These are phyloP conservation scores for Seriola aureovittata DNA, from an alignment of 2,113 vertebrate genomes.

Conservation along the genomic window DNA sequence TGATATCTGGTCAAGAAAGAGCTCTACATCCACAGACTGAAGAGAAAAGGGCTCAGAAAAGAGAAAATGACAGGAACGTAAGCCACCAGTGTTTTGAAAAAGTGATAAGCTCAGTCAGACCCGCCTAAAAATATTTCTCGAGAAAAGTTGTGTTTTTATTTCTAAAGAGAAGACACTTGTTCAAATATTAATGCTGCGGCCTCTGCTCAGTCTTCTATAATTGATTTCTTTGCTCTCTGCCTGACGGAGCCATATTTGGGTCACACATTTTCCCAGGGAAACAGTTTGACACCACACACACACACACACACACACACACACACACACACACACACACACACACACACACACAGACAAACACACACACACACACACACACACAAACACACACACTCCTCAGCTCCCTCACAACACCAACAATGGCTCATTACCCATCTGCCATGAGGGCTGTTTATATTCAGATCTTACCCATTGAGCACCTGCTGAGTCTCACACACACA, in stretches of 20 bases:
- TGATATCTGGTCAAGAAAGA: conserved; percentile 16
- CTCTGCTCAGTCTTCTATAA: conserved; percentile 72
- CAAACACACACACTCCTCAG: conserved; percentile 1
- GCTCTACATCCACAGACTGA: background rate
- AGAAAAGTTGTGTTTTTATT: conserved; percentile 65
- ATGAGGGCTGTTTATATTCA: conserved; percentile 64
- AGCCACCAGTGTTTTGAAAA: conserved; percentile 29
- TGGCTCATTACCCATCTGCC: conserved; percentile 74
- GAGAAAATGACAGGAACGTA: background rate
- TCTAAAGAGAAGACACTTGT: conserved; percentile 63
- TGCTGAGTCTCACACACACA: conserved; percentile 57
- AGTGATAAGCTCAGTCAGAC: conserved; percentile 29
- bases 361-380: conserved; percentile 13
- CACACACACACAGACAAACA: conserved; percentile 22
- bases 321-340: conserved; percentile 8
- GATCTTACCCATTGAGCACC: conserved; percentile 66
- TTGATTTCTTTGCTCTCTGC: conserved; percentile 74
- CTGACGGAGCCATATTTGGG: conserved; percentile 73
- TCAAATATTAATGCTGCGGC: conserved; percentile 73
- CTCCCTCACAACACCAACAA: conserved; percentile 50
- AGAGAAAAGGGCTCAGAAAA: background rate
- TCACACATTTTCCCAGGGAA: conserved; percentile 69
- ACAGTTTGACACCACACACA: conserved; percentile 35
- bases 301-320: conserved; percentile 19
- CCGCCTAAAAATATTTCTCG: conserved; percentile 49